A percentile compares a stretch with the other conserved stretches of the same genome.
These are phyloP conservation scores for Geranospiza caerulescens DNA, from an alignment of 2,797 vertebrate species.

Conservation along the genomic window DNA sequence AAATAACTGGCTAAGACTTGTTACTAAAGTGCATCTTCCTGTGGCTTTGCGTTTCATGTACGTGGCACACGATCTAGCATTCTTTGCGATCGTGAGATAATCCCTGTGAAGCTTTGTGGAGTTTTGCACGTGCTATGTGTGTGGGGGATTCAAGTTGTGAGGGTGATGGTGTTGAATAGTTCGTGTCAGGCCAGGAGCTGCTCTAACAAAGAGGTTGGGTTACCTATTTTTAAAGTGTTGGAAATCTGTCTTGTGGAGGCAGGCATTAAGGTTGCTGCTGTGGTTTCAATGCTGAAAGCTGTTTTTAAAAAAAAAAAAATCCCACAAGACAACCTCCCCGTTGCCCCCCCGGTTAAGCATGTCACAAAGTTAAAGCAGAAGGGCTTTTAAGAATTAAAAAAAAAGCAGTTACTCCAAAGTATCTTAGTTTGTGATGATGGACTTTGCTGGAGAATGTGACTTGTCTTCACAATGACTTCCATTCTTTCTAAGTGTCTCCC, in stretches of 20 bases:
- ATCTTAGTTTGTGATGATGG: neutral
- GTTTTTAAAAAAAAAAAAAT: neutral
- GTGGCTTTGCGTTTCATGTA: neutral
- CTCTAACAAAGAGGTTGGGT: neutral
- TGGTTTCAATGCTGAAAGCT: neutral
- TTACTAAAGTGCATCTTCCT: neutral
- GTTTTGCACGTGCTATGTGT: neutral
- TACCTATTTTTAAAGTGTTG: neutral
- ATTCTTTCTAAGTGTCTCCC: neutral
- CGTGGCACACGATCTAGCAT: accelerated
- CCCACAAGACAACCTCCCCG: neutral
- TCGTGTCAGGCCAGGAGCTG: neutral
- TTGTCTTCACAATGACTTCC: neutral
- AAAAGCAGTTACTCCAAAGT: neutral
- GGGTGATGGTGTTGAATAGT: neutral
- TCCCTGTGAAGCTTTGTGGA: neutral
- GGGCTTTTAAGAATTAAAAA: neutral
- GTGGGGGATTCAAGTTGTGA: neutral
- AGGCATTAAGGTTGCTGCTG: neutral
- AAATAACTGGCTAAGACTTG: neutral
- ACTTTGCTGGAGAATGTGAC: neutral
- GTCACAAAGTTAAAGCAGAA: neutral
- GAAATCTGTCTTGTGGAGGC: neutral
- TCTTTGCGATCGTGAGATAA: neutral
- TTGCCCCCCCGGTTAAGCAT: neutral